Evolutionary conservation across 2,797 vertebrate species (phyloP).

Genomic region (Dryobates pubescens): DNA sequence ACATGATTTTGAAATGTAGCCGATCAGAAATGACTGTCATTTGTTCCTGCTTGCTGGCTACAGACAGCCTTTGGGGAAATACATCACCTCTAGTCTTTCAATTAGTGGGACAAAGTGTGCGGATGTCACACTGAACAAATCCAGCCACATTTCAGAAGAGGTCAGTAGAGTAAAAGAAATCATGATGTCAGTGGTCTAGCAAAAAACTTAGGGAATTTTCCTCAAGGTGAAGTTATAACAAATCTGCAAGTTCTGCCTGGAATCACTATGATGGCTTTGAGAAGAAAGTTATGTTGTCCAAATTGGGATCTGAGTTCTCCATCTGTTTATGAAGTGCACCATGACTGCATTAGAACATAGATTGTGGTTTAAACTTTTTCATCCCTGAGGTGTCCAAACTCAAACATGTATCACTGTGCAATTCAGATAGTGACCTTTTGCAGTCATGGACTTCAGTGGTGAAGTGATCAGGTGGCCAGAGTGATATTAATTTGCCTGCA

Average conservation of each 20-base stretch:
- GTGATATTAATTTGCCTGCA: accelerated
- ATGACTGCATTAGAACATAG: not conserved
- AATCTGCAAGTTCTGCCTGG: not conserved
- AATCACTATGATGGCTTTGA: not conserved
- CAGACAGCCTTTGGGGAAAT: slow-evolving; percentile 13
- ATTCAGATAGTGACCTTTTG: not conserved
- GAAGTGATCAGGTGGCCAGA: accelerated
- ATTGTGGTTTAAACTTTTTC: not conserved
- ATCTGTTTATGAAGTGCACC: not conserved
- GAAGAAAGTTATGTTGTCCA: not conserved
- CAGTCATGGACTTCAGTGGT: not conserved
- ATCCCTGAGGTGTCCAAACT: not conserved
- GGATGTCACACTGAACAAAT: slow-evolving; percentile 11
- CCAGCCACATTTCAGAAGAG: slow-evolving; percentile 49
- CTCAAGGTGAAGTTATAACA: not conserved
- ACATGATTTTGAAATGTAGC: slow-evolving; percentile 26
- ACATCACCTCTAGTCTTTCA: slow-evolving; percentile 49
- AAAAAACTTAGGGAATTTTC: not conserved
- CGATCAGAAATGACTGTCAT: slow-evolving; percentile 29
- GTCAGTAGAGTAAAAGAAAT: slow-evolving; percentile 58
- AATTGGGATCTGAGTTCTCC: not conserved
- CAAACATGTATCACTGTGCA: accelerated
- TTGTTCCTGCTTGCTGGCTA: slow-evolving; percentile 7
- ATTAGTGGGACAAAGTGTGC: slow-evolving; percentile 45
- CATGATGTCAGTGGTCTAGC: not conserved